phyloP scores from a whole-genome alignment of 64 coral and sea anemone genomes.

The Pocillopora verrucosa region DNA sequence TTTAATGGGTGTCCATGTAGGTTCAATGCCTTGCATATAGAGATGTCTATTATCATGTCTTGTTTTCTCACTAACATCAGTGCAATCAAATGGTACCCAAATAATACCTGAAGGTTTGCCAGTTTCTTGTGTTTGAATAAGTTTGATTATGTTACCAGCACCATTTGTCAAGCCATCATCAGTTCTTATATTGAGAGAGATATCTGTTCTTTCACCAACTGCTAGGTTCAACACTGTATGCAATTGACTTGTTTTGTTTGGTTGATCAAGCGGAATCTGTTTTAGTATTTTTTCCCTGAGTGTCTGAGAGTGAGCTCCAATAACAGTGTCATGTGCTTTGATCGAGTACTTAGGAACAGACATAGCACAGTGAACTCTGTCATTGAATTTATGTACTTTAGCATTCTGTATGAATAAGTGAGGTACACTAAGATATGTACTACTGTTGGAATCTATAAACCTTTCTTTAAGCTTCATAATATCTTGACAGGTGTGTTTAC shows the following conservation, averaged over 20 bases:
- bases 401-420: too few species aligned
- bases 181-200: too few species aligned
- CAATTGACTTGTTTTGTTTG: constrained; percentile 40
- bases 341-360: neutral
- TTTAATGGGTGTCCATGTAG: constrained; percentile 32
- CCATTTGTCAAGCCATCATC: constrained; percentile 43
- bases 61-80: constrained; percentile 3
- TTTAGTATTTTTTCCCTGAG: constrained; percentile 33
- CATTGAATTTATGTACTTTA: constrained; percentile 34
- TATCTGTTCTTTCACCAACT: constrained; percentile 48
- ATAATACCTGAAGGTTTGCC: constrained; percentile 34
- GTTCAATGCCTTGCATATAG: constrained; percentile 22
- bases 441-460: neutral
- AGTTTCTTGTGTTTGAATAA: constrained; percentile 5
- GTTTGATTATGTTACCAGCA: constrained; percentile 38
- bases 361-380: constrained; percentile 8
- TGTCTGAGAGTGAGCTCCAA: constrained; percentile 23
- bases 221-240: neutral
- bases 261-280: constrained; percentile 33
- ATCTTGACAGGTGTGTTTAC: neutral
- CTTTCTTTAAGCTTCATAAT: constrained; percentile 14
- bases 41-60: constrained; percentile 36
- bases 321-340: neutral
- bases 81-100: constrained; percentile 24
- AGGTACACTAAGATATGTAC: neutral